Evolutionary conservation across 1,140 invertebrate species (phyloP).

Genomic region (Chymomyza costata): DNA sequence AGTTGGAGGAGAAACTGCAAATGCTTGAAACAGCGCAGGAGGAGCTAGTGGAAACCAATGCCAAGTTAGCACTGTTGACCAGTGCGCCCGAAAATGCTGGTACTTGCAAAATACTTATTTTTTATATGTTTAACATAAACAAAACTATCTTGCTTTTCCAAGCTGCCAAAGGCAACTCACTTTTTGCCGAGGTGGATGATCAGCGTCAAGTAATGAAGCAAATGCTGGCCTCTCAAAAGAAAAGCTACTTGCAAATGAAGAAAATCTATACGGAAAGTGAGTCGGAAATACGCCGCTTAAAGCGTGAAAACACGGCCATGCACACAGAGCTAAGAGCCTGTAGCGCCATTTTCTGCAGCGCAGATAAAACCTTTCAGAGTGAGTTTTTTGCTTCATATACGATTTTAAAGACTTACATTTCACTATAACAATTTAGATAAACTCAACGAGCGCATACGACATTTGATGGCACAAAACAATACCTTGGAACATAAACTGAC

Average conservation of each 20-base stretch:
- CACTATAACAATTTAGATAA: constrained; percentile 45
- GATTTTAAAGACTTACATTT: not conserved
- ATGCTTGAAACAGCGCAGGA: constrained; percentile 66
- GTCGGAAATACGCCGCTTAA: constrained; percentile 74
- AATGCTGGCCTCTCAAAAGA: constrained; percentile 73
- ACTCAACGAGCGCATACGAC: constrained; percentile 61
- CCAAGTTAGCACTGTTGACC: constrained; percentile 52
- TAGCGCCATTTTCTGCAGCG: constrained; percentile 66
- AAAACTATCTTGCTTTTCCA: constrained; percentile 7
- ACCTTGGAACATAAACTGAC: constrained; percentile 51
- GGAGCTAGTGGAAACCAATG: constrained; percentile 61
- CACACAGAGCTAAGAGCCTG: constrained; percentile 63
- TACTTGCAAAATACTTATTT: constrained; percentile 1
- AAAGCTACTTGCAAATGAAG: constrained; percentile 75
- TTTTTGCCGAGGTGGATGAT: constrained; percentile 78
- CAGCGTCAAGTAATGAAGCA: constrained; percentile 74
- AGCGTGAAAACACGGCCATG: constrained; percentile 74
- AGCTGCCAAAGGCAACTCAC: constrained; percentile 76
- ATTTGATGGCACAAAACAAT: constrained; percentile 50
- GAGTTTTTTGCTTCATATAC: not conserved
- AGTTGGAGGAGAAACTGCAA: constrained; percentile 64
- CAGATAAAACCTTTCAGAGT: constrained; percentile 68
- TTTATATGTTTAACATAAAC: no score
- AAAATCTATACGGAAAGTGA: constrained; percentile 66
- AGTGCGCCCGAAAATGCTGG: constrained; percentile 53